Percentiles rank a stretch among this genome's conserved stretches.
These are phyloP conservation scores for Anoura caudifer DNA, from an alignment of 2,113 vertebrate species.

Conservation along the genomic window DNA sequence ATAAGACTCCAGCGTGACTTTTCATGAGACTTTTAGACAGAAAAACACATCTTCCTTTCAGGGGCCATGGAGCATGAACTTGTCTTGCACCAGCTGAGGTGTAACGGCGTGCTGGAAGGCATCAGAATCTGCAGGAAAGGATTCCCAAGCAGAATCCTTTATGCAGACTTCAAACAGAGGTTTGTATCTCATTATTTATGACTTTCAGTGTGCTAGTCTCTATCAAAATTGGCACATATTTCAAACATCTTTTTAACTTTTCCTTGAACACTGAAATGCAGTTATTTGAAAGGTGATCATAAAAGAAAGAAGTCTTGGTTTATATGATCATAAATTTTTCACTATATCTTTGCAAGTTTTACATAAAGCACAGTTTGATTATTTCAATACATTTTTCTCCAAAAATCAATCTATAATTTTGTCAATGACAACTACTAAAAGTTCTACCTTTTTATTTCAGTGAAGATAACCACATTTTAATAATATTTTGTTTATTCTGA, in stretches of 20 bases:
- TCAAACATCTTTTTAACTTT: background rate
- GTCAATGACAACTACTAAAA: background rate
- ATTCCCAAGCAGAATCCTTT: slow-evolving; percentile 90
- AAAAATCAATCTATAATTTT: background rate
- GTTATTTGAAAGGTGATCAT: background rate
- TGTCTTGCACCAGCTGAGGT: slow-evolving; percentile 90
- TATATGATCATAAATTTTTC: background rate
- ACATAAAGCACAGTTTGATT: background rate
- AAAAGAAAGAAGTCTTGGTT: background rate
- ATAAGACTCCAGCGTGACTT: background rate
- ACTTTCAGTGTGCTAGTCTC: background rate
- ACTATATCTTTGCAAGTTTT: background rate
- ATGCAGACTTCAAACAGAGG: slow-evolving; percentile 92
- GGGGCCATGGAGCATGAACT: slow-evolving; percentile 89
- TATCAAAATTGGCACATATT: background rate
- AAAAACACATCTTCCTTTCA: slow-evolving; percentile 45
- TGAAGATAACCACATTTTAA: background rate
- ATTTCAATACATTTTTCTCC: background rate
- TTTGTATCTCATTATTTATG: slow-evolving; percentile 57
- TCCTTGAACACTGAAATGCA: background rate
- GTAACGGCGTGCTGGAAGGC: slow-evolving; percentile 90
- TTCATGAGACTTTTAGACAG: background rate
- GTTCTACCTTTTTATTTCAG: background rate
- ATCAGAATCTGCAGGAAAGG: slow-evolving; percentile 92
- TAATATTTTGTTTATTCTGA: slow-evolving; percentile 2